phyloP scores from a whole-genome alignment of 1,140 invertebrate genomes.

The Bombus fervidus region DNA sequence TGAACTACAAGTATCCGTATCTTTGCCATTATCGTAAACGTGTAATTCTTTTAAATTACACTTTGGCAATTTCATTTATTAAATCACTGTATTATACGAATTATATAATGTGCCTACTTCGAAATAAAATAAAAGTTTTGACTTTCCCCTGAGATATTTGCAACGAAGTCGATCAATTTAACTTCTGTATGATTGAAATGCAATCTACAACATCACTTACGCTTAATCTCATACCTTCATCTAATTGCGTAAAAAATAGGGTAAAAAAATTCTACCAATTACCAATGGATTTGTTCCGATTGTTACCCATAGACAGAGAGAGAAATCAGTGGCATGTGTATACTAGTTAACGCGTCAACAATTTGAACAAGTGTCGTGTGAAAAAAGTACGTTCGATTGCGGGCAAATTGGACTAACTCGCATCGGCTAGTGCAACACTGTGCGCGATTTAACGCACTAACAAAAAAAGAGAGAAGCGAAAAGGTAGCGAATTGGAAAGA shows the following conservation, averaged over 20 bases:
- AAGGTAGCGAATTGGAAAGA: not conserved
- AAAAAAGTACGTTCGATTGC: not conserved
- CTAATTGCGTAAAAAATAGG: not conserved
- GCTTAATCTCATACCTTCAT: not conserved
- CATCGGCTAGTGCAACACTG: not conserved
- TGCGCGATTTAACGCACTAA: not conserved
- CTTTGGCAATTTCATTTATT: too few species aligned
- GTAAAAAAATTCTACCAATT: not conserved
- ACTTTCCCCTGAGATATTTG: too few species aligned
- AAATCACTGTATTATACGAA: too few species aligned
- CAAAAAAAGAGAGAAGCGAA: not conserved
- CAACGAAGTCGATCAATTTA: too few species aligned
- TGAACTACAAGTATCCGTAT: too few species aligned
- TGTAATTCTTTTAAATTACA: too few species aligned
- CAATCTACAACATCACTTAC: too few species aligned
- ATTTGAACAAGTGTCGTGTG: not conserved
- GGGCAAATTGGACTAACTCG: conserved; percentile 16
- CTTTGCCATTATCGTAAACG: too few species aligned
- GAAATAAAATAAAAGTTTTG: too few species aligned
- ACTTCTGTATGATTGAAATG: too few species aligned
- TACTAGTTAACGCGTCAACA: not conserved
- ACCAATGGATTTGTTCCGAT: not conserved
- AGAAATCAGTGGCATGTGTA: not conserved
- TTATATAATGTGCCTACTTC: too few species aligned
- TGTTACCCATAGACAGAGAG: not conserved